Base-by-base conservation (phyloP, 1,140 invertebrate species). In the Gonatopus flavifemur region DNA sequence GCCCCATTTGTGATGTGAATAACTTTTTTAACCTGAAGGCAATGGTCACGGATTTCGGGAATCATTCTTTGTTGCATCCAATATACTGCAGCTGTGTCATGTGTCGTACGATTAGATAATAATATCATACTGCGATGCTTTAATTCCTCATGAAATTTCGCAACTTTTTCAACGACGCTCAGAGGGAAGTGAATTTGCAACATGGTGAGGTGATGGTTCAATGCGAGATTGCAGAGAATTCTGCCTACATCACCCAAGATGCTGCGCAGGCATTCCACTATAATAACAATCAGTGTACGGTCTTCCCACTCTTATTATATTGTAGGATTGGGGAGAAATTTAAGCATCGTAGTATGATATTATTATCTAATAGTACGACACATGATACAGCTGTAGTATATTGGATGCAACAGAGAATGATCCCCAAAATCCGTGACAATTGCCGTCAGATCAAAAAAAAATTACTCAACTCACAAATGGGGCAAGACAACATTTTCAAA, bases 101-200 rank as follows among this genome's bases (percentile, higher is more conserved):
- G 32, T 5, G n/a, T 28, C 13, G 33, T 13, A 35, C 39, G 7
- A 12, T 43, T 40, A 15, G 52, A 44, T 15, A 54, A 13, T 6
- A 39, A 21, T 22, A 39, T 35, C 13, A 43, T 28, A 22, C 45
- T 53, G 5, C 25, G 5, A 37, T 53, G 51, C 10, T 31, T 28
- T 22, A 57, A 24, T 49, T 52, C 40, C 15, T 32, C 4, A 18
- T 37, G 10, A n/a, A n/a, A n/a, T n/a, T n/a, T n/a, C n/a, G n/a
- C n/a, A n/a, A n/a, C 10, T 37, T 15, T 37, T 39, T 44, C 21
- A 62, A 52, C 48, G 48, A 15, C 39, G 31, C 24, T 47, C 28
- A 40, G 62, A 52, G 12, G 59, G 42, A 44, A 67, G 48, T 8
- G 40, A 67, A 70, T 18, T 45, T 42, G 45, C 54, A 72, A 36